Evolutionary conservation across 2,113 vertebrate species (phyloP).

Genomic region (Microtus pennsylvanicus): DNA sequence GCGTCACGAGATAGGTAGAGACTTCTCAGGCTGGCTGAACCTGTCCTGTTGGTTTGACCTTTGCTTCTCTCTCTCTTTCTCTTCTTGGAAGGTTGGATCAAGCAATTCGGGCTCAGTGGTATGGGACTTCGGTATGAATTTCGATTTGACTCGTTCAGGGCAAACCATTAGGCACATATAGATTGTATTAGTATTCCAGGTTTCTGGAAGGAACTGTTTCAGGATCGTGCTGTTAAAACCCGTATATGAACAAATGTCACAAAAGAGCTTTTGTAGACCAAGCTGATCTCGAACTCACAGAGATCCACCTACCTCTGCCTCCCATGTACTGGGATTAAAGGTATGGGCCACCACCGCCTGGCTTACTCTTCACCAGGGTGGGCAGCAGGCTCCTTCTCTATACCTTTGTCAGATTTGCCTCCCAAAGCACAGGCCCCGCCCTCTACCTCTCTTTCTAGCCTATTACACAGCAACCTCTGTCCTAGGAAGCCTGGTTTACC

Average conservation of each 20-base stretch:
- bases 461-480: not conserved
- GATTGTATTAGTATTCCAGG: not conserved
- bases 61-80: not conserved
- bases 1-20: not conserved
- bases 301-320: too few species aligned
- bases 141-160: not conserved
- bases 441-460: not conserved
- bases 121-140: not conserved
- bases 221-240: not conserved
- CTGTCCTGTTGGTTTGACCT: not conserved
- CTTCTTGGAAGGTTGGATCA: not conserved
- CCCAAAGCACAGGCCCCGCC: not conserved
- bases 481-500: not conserved
- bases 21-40: not conserved
- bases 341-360: too few species aligned
- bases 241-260: not conserved
- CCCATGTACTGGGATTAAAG: too few species aligned
- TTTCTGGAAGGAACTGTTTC: not conserved
- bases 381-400: not conserved
- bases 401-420: not conserved
- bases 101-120: not conserved
- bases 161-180: not conserved
- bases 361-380: not conserved
- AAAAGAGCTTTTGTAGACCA: not conserved
- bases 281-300: too few species aligned